phyloP scores from a whole-genome alignment of 2,888 invertebrate genomes.

The Lucinisca nassula region DNA sequence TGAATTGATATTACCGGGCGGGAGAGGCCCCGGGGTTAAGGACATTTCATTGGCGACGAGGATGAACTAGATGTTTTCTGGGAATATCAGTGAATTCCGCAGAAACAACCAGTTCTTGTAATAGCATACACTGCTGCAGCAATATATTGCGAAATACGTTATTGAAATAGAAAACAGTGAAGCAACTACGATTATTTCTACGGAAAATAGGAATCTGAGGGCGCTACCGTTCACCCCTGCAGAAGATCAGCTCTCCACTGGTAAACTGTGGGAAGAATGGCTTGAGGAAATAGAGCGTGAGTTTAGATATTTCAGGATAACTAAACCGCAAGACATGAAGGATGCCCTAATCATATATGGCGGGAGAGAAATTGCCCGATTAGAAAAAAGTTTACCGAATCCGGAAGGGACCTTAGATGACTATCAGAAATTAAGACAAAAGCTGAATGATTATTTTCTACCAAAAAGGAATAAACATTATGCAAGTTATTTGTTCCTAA shows the following conservation, averaged over 20 bases:
- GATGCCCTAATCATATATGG: conserved; percentile 43
- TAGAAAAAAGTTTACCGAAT: conserved; percentile 26
- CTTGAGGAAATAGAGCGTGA: conserved; percentile 43
- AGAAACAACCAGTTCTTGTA: too few species aligned
- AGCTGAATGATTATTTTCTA: conserved; percentile 43
- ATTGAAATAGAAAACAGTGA: neutral
- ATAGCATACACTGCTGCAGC: too few species aligned
- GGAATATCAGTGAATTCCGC: too few species aligned
- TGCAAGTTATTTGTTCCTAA: neutral
- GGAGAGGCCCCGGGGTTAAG: too few species aligned
- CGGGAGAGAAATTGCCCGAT: conserved; percentile 26
- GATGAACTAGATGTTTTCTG: too few species aligned
- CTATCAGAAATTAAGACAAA: conserved; percentile 26
- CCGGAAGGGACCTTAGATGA: conserved; percentile 7
- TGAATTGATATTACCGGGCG: too few species aligned
- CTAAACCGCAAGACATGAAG: conserved; percentile 24
- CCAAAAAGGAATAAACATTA: conserved; percentile 22
- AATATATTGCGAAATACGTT: neutral
- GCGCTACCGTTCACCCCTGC: conserved; percentile 14
- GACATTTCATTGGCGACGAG: too few species aligned
- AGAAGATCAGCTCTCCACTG: conserved; percentile 14
- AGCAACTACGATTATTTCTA: neutral
- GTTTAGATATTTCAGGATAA: conserved; percentile 38
- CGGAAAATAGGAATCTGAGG: conserved; percentile 21
- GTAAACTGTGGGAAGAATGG: conserved; percentile 44